phyloP scores from a whole-genome alignment of 2,113 vertebrate genomes.

The Cairina moschata region DNA sequence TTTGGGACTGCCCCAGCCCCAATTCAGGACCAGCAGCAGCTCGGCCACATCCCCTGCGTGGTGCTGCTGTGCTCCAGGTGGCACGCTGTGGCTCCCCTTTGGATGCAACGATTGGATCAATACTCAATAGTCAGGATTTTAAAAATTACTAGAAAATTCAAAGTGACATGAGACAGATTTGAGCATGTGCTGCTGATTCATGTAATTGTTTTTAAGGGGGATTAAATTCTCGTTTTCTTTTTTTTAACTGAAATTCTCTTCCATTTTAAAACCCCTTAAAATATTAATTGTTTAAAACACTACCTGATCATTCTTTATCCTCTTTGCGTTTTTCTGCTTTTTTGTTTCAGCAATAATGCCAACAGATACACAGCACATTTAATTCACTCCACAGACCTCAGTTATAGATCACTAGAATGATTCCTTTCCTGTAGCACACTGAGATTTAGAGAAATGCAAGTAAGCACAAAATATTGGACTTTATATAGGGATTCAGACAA shows the following conservation, averaged over 20 bases:
- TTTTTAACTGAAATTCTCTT: constrained; percentile 3
- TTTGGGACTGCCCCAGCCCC: too few relatives aligned
- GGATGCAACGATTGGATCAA: too few relatives aligned
- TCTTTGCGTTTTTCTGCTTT: neutral
- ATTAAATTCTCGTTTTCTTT: constrained; percentile 37
- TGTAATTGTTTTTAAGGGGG: neutral
- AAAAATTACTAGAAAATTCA: neutral
- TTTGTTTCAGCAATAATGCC: neutral
- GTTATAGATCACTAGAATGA: neutral
- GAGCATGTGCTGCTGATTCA: neutral
- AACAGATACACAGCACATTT: neutral
- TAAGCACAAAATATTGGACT: neutral
- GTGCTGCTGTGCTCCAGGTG: too few relatives aligned
- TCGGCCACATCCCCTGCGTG: too few relatives aligned
- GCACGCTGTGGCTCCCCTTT: too few relatives aligned
- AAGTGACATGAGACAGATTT: neutral
- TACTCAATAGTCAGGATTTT: neutral
- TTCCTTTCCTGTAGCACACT: neutral
- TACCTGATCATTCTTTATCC: neutral
- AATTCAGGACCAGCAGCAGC: too few relatives aligned
- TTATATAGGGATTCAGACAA: neutral
- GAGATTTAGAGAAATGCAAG: neutral
- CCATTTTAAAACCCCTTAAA: constrained; percentile 19
- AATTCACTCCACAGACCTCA: neutral
- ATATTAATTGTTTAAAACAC: constrained; percentile 45